Percentiles rank a stretch among this genome's conserved stretches.
These are phyloP conservation scores for Spodoptera exigua DNA, from an alignment of 2,888 invertebrate genomes.

Conservation along the genomic window DNA sequence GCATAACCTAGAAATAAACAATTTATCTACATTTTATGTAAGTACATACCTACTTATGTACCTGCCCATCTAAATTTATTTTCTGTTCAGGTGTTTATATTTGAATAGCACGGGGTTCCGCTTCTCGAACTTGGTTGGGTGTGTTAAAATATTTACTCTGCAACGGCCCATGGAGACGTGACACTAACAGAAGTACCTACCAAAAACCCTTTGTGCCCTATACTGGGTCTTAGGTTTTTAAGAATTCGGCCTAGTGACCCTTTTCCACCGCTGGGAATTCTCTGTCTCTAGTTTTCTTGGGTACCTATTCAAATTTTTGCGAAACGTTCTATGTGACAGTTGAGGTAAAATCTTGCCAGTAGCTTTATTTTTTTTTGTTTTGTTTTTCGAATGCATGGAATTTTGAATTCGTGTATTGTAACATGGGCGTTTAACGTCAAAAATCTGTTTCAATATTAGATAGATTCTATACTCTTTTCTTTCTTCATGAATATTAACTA, in stretches of 20 bases:
- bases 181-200: slow-evolving; percentile 5
- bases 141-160: slow-evolving; percentile 76
- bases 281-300: too few relatives aligned
- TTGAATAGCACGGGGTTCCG: slow-evolving; percentile 54
- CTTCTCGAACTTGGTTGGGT: slow-evolving; percentile 66
- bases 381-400: too few relatives aligned
- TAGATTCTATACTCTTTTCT: too few relatives aligned
- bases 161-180: slow-evolving; percentile 57
- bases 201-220: background rate
- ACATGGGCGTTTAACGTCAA: too few relatives aligned
- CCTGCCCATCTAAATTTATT: slow-evolving; percentile 24
- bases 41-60: slow-evolving; percentile 9
- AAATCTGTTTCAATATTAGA: too few relatives aligned
- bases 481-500: too few relatives aligned
- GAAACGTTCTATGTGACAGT: too few relatives aligned
- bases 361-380: too few relatives aligned
- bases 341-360: too few relatives aligned
- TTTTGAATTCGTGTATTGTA: too few relatives aligned
- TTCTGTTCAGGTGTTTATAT: slow-evolving; percentile 46
- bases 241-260: slow-evolving; percentile 8
- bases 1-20: slow-evolving; percentile 36
- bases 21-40: slow-evolving; percentile 20
- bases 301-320: too few relatives aligned
- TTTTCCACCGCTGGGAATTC: slow-evolving; percentile 24
- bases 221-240: too few relatives aligned